A percentile compares a stretch with the other conserved stretches of the same genome.
Conservation (phyloP, 1,140 invertebrate species). For the Palaemon carinicauda region DNA sequence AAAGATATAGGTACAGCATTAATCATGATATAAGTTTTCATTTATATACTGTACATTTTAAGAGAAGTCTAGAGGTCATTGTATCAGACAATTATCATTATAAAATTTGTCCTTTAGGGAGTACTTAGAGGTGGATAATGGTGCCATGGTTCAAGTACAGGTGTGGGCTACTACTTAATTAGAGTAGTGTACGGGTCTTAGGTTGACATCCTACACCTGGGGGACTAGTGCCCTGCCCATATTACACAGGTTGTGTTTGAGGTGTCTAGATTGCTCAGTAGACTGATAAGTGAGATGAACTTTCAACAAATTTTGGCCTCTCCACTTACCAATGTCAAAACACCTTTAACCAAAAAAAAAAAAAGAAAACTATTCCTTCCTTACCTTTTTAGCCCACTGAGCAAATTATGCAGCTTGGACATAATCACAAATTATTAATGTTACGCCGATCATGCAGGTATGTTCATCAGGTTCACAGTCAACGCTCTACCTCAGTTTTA, state of each 20-base stretch:
- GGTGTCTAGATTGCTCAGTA: too few relatives aligned
- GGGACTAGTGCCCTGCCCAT: conserved; percentile 46
- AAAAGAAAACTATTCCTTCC: too few relatives aligned
- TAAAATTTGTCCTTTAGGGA: conserved; percentile 22
- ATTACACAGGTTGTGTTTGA: conserved; percentile 26
- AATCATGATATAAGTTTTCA: too few relatives aligned
- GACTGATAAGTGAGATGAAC: too few relatives aligned
- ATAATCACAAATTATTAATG: conserved; percentile 1
- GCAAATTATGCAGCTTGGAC: too few relatives aligned
- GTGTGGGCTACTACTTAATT: conserved; percentile 51
- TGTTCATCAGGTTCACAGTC: conserved; percentile 57
- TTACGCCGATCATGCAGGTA: conserved; percentile 53
- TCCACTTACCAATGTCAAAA: too few relatives aligned
- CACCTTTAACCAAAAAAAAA: too few relatives aligned
- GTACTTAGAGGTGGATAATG: conserved; percentile 33
- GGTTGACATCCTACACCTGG: conserved; percentile 49
- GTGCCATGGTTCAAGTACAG: conserved; percentile 22
- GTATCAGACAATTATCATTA: too few relatives aligned
- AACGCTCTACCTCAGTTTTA: conserved; percentile 58
- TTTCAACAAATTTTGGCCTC: too few relatives aligned
- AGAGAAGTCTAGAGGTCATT: too few relatives aligned
- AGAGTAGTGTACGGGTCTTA: conserved; percentile 54
- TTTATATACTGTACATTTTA: too few relatives aligned
- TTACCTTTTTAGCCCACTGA: too few relatives aligned
- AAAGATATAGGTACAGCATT: background rate